A percentile compares a stretch with the other conserved stretches of the same genome.
These are phyloP conservation scores for Halichoerus grypus DNA, from an alignment of 2,113 vertebrate genomes.

Conservation along the genomic window DNA sequence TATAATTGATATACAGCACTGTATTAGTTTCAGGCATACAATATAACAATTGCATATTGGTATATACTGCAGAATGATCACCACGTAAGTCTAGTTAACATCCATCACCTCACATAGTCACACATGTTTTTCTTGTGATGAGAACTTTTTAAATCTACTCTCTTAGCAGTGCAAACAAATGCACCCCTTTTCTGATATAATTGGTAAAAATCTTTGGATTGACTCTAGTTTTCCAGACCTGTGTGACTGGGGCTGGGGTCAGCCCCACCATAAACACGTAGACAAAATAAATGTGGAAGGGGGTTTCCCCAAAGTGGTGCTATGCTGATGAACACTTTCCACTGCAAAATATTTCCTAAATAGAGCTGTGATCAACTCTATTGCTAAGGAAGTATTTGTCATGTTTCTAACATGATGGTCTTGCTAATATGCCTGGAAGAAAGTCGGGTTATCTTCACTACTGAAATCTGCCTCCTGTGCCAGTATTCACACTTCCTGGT, in stretches of 20 bases:
- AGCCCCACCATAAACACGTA: not conserved
- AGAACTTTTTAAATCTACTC: not conserved
- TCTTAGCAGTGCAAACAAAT: not conserved
- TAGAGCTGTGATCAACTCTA: not conserved
- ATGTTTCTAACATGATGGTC: not conserved
- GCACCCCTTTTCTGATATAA: not conserved
- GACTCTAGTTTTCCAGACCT: not conserved
- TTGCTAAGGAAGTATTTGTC: not conserved
- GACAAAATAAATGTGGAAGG: not conserved
- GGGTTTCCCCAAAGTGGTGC: not conserved
- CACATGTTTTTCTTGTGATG: not conserved
- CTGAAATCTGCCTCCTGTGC: not conserved
- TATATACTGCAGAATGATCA: not conserved
- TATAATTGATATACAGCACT: not conserved
- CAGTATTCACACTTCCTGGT: not conserved
- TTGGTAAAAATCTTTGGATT: not conserved
- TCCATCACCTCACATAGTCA: not conserved
- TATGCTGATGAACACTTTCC: not conserved
- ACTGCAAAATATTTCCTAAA: not conserved
- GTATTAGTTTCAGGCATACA: not conserved
- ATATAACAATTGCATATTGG: not conserved
- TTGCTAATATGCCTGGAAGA: not conserved
- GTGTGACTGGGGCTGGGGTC: not conserved
- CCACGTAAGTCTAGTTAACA: not conserved
- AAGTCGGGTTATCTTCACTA: not conserved